Base-by-base conservation (phyloP, 2,113 vertebrate genomes). In the Daubentonia madagascariensis region DNA sequence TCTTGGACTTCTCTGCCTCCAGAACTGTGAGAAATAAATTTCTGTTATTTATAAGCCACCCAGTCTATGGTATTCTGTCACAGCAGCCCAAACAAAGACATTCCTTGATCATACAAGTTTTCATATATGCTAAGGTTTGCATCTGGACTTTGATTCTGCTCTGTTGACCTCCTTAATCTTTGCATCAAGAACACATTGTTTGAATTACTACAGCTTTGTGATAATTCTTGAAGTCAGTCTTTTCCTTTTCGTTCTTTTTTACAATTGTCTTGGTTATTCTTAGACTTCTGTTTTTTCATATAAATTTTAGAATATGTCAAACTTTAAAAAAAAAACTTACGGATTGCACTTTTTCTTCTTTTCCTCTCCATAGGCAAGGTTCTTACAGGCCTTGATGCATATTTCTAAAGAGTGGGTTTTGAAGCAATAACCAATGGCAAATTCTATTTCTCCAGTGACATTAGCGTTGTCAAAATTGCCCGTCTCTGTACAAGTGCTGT, bases 321-420 rank as follows among this genome's bases (percentile, higher is more conserved):
- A 75, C 61, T 8, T 59, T 22, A 37, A n/a, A 54, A 73, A 54
- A 52, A 92, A 93, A 68, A 98, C 99, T 99, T 98, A 99, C 99
- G 99, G 99, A 52, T 99, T 99, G 97, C 99, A 99, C 93, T 99
- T 99, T 87, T 96, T 99, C 98, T 98, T 99, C 98, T 98, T 99
- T 93, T 97, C 92, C 30, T 99, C 99, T 94, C 99, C 99, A 0
- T 98, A 98, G 20, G 98, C 97, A 81, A 99, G 98, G 76, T 99
- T 99, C 97, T 98, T 99, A 96, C 99, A 99, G 61, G 98, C 97
- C 43, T 98, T 98, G 54, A 99, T 99, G 43, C 97, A 98, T 96
- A 99, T 97, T 98, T 99, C 99, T 97, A 99, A 98, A 95, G 98
- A 98, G 85, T 98, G 98, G 67, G 97, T 84, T 96, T 80, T 97